These are phyloP conservation scores for Leptinotarsa rubiginosa DNA, from an alignment of 2,888 invertebrate genomes.

Conservation along the genomic window DNA sequence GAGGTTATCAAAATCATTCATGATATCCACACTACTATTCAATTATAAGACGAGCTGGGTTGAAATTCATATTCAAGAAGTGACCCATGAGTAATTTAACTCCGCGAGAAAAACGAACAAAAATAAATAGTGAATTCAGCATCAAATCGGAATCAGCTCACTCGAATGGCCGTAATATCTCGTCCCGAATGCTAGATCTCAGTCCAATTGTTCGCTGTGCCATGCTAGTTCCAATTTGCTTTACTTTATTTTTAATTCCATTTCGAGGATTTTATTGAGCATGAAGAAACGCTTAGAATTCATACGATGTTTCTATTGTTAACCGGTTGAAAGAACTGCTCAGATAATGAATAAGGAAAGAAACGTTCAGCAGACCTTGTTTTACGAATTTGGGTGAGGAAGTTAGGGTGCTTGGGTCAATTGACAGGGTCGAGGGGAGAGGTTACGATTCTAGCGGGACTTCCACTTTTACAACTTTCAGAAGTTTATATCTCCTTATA, in stretches of 20 bases:
- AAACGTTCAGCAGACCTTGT: slow-evolving; percentile 35
- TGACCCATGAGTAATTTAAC: slow-evolving; percentile 10
- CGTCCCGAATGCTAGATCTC: slow-evolving; percentile 12
- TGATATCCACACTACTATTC: no score
- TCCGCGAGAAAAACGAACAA: background rate
- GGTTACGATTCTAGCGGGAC: slow-evolving; percentile 56
- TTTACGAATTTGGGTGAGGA: slow-evolving; percentile 42
- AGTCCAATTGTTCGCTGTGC: slow-evolving; percentile 16
- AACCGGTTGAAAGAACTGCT: slow-evolving; percentile 18
- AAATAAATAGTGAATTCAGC: slow-evolving; percentile 11
- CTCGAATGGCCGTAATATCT: slow-evolving; percentile 8
- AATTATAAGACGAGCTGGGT: no score
- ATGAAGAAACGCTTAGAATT: slow-evolving; percentile 16
- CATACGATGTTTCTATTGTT: slow-evolving; percentile 18
- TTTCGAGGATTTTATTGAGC: slow-evolving; percentile 16
- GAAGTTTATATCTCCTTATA: slow-evolving; percentile 65
- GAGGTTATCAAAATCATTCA: no score
- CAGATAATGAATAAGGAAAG: slow-evolving; percentile 38
- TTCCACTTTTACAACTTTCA: slow-evolving; percentile 63
- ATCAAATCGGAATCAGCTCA: slow-evolving; percentile 14
- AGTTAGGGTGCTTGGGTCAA: slow-evolving; percentile 48
- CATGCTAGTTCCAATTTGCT: slow-evolving; percentile 20
- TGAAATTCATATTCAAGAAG: slow-evolving; percentile 4
- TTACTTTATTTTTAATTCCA: slow-evolving; percentile 22
- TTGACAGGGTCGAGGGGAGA: slow-evolving; percentile 48